A percentile compares a stretch with the other conserved stretches of the same genome.
Conservation (phyloP, 2,797 vertebrate species). For the Poliocrania exsul region DNA sequence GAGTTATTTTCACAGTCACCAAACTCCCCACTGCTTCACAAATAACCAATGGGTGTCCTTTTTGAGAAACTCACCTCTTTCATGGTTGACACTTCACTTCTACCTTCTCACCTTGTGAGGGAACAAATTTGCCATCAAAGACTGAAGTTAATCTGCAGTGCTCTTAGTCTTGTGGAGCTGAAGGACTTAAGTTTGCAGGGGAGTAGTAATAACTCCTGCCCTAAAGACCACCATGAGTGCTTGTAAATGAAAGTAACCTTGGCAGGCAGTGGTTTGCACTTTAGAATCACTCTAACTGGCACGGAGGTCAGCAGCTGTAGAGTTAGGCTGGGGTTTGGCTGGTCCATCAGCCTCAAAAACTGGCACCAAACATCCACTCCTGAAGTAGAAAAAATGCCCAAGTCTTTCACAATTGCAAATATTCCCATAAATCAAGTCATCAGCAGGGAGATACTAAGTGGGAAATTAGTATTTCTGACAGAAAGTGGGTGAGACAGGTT, state of each 20-base stretch:
- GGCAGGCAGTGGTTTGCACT: not conserved
- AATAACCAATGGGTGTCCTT: rapidly evolving
- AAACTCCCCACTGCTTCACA: not conserved
- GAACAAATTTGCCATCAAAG: not conserved
- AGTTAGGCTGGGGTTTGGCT: not conserved
- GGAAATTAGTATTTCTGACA: slow-evolving; percentile 51
- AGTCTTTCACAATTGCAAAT: slow-evolving; percentile 36
- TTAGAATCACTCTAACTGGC: not conserved
- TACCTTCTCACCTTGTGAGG: not conserved
- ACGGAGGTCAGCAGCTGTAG: not conserved
- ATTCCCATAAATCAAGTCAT: slow-evolving; percentile 40
- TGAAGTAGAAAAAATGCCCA: not conserved
- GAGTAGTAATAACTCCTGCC: not conserved
- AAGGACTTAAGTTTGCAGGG: not conserved
- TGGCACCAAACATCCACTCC: not conserved
- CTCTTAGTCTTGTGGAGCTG: not conserved
- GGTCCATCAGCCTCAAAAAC: not conserved
- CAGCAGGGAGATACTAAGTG: slow-evolving; percentile 28
- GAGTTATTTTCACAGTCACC: not conserved
- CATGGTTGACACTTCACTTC: not conserved
- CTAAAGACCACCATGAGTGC: not conserved
- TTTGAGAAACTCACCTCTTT: not conserved
- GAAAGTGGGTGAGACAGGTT: slow-evolving; percentile 43
- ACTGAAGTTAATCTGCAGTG: not conserved
- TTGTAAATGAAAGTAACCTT: not conserved